Evolutionary conservation across 2,888 invertebrate genomes (phyloP).

Genomic region (Ennomos fuscantarius): DNA sequence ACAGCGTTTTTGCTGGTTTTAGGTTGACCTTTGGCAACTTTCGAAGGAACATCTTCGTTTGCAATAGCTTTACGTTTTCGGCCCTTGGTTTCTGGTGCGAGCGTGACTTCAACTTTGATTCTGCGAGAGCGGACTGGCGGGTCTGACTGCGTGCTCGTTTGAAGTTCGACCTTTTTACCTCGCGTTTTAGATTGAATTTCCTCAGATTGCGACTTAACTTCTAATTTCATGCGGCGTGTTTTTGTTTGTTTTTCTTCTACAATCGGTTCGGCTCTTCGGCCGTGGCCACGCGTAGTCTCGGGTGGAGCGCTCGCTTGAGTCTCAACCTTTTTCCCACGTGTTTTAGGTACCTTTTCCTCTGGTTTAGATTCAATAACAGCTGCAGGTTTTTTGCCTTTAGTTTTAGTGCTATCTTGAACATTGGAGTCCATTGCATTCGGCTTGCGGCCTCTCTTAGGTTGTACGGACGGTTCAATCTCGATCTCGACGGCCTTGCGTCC

Average conservation of each 20-base stretch:
- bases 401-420: conserved; percentile 4
- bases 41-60: conserved; percentile 40
- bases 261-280: not conserved
- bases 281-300: too few relatives aligned
- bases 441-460: conserved; percentile 26
- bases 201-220: not conserved
- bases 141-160: conserved; percentile 10
- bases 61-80: conserved; percentile 45
- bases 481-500: conserved; percentile 30
- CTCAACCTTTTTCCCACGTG: conserved; percentile 1
- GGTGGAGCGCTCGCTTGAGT: not conserved
- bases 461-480: conserved; percentile 26
- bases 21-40: conserved; percentile 38
- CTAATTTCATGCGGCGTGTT: not conserved
- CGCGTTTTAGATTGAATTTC: conserved; percentile 1
- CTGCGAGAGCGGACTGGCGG: conserved; percentile 4
- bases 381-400: conserved; percentile 10
- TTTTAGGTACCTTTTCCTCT: not conserved
- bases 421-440: not conserved
- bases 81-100: conserved; percentile 2
- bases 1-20: conserved; percentile 41
- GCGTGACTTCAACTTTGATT: not conserved
- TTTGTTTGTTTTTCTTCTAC: not conserved
- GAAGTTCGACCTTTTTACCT: not conserved
- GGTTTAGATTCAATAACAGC: not conserved